Percentiles rank a stretch among this genome's conserved stretches.
Conservation (phyloP, 2,888 invertebrate genomes). For the Maniola hyperantus region DNA sequence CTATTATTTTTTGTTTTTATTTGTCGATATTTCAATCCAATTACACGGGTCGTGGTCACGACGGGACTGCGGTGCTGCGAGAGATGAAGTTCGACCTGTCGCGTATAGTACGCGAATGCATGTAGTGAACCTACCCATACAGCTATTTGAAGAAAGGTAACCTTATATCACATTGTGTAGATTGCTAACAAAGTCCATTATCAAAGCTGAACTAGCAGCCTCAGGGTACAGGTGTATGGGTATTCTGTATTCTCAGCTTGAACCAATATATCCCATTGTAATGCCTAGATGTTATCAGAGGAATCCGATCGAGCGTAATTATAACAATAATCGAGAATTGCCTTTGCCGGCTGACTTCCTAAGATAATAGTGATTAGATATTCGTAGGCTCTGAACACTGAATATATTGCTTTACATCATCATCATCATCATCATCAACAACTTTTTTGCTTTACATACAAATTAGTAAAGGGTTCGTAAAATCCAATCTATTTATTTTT, state of each 20-base stretch:
- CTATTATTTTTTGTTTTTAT: too few relatives aligned
- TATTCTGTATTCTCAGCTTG: background rate
- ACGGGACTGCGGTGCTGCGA: too few relatives aligned
- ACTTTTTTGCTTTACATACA: too few relatives aligned
- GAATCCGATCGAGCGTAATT: constrained; percentile 8
- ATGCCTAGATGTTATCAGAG: background rate
- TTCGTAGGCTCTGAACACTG: background rate
- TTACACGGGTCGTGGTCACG: too few relatives aligned
- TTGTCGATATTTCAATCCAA: too few relatives aligned
- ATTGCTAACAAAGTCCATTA: background rate
- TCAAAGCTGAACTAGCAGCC: background rate
- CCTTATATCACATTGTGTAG: background rate
- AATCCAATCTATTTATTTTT: too few relatives aligned
- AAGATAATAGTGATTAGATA: constrained; percentile 1
- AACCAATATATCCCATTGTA: background rate
- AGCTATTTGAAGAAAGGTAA: background rate
- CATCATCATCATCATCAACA: too few relatives aligned
- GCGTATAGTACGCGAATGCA: too few relatives aligned
- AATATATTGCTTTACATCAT: too few relatives aligned
- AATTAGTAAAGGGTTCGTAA: too few relatives aligned
- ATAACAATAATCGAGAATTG: constrained; percentile 2
- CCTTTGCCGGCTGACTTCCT: background rate
- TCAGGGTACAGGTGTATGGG: background rate
- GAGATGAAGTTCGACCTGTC: too few relatives aligned
- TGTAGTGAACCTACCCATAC: background rate